A percentile compares a stretch with the other conserved stretches of the same genome.
phyloP scores from a whole-genome alignment of 2,797 vertebrate species.

The Paramormyrops hopkinsi region DNA sequence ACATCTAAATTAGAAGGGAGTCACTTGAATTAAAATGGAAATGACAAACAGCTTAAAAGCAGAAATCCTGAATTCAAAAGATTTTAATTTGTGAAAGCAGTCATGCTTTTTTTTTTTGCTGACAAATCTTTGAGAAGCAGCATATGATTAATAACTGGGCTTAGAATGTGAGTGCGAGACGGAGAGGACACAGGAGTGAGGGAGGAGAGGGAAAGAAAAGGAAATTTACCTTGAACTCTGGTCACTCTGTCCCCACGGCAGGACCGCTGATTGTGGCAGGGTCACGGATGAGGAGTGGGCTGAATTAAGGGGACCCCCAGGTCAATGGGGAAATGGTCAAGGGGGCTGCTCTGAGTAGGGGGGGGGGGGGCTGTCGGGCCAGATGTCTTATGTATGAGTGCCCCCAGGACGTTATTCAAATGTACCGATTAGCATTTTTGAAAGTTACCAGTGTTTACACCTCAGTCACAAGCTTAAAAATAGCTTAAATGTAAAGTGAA shows the following conservation, averaged over 20 bases:
- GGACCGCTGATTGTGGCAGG: conserved; percentile 57
- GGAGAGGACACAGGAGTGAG: conserved; percentile 24
- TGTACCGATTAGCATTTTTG: conserved; percentile 63
- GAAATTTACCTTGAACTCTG: conserved; percentile 67
- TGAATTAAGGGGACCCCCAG: conserved; percentile 45
- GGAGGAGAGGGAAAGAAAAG: conserved; percentile 22
- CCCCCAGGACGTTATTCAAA: conserved; percentile 58
- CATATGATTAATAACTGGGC: conserved; percentile 45
- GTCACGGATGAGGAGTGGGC: conserved; percentile 48
- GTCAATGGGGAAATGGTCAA: conserved; percentile 49
- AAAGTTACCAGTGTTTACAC: conserved; percentile 47
- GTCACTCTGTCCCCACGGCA: conserved; percentile 49
- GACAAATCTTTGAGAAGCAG: conserved; percentile 28
- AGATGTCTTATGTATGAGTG: conserved; percentile 74
- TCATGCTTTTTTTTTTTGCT: conserved; percentile 24
- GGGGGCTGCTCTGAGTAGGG: conserved; percentile 30
- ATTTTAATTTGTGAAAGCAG: conserved; percentile 24
- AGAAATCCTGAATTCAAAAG: not conserved
- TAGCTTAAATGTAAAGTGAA: not conserved
- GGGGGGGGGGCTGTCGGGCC: conserved; percentile 49
- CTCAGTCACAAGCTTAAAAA: conserved; percentile 36
- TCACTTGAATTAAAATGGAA: conserved; percentile 7
- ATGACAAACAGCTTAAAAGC: not conserved
- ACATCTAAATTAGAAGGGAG: not conserved
- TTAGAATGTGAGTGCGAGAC: not conserved